Evolutionary conservation across 2,888 invertebrate genomes (phyloP).

Genomic region (Pristionchus entomophagus): DNA sequence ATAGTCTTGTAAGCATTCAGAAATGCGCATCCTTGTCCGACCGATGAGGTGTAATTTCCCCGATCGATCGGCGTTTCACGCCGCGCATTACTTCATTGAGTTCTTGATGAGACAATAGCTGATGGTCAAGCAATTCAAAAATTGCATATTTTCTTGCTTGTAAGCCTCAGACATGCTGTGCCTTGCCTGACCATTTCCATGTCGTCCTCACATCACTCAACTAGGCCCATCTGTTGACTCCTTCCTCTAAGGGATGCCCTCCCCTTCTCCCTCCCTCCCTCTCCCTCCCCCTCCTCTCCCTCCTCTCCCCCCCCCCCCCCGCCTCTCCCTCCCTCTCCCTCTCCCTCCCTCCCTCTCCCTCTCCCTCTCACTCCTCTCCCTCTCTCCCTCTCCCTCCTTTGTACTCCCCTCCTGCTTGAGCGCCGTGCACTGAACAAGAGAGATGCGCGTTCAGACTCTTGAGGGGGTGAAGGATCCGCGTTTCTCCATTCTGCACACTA

Average conservation of each 20-base stretch:
- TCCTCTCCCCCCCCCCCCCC: background rate
- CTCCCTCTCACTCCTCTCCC: background rate
- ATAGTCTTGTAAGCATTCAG: too few relatives aligned
- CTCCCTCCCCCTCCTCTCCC: background rate
- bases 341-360: background rate
- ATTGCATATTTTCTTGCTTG: background rate
- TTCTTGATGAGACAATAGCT: background rate
- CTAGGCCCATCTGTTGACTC: background rate
- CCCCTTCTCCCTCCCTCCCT: background rate
- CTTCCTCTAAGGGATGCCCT: background rate
- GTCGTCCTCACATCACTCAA: constrained; percentile 2
- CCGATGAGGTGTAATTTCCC: too few relatives aligned
- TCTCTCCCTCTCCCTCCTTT: background rate
- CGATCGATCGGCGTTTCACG: background rate
- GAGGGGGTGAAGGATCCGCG: background rate
- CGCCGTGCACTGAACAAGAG: background rate
- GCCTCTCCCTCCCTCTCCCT: background rate
- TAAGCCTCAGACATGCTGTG: background rate
- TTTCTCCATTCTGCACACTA: background rate
- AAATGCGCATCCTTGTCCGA: too few relatives aligned
- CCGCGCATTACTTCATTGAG: background rate
- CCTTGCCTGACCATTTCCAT: background rate
- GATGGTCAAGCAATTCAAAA: background rate
- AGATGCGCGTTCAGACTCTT: constrained; percentile 11
- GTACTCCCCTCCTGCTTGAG: background rate